Base-by-base conservation (phyloP, 2,888 invertebrate genomes). In the Apodemia duryi region DNA sequence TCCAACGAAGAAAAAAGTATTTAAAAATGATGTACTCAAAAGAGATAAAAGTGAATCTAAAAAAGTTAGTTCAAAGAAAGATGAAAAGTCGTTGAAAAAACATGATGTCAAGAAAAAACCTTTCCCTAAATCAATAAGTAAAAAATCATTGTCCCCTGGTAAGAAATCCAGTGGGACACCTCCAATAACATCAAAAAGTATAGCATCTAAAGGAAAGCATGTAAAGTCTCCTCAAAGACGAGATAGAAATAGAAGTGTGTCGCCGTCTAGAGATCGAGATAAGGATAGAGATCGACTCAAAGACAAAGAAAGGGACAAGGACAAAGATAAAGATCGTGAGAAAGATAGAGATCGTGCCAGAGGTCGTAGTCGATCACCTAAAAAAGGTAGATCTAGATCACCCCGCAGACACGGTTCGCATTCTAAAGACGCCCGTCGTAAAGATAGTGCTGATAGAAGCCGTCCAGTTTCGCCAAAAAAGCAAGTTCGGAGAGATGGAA, bases 131-230 rank as follows among this genome's bases (percentile, higher is more conserved):
- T 74, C 84, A 60, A 78, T 91, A 71, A 86, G 82, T 32, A 92
- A 92, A 73, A 92, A 92, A 71, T 91, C 92, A 41, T 67, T 92
- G n/a, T 91, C 92, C 51, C 92, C 92, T 62, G 85, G 85, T 2
- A 92, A 92, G 73, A 92, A 92, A 75, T 86, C 91, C 63, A 91
- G 91, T 67, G 91, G 92, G 4, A 92, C 92, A 66, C 92, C 92
- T 29, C 92, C 92, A 68, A 91, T 92, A 66, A 88, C 85, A 65
- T 80, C 90, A 57, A 92, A 91, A 75, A 86, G 77, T 72, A 72
- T 88, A 64, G 73, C 83, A 10, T 91, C 85, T 10, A 92, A 92
- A 78, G 80, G 73, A 72, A 91, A 91, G 77, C 87, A 87, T 80
- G 79, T 81, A 28, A 94, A 93, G 77, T 86, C 91, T 28, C 92